Conservation (phyloP, 35 echinoderm and acorn worm genomes). For the Ptychodera flava region DNA sequence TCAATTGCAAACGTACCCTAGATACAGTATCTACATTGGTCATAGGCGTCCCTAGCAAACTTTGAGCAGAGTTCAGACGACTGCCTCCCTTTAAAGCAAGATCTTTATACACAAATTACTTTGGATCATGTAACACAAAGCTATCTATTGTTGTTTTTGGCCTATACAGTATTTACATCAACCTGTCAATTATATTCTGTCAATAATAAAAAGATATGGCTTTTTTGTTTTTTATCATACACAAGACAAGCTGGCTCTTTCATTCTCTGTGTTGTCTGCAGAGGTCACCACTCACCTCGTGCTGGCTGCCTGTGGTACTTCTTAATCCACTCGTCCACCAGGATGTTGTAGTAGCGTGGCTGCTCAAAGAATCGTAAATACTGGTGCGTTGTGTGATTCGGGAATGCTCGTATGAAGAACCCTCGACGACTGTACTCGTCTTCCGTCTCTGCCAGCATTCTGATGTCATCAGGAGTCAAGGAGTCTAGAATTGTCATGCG, state of each 20-base stretch:
- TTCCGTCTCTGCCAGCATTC: slow-evolving; percentile 58
- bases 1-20: no score
- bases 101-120: background rate
- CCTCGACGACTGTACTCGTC: slow-evolving; percentile 81
- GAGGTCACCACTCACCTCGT: slow-evolving; percentile 78
- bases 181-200: background rate
- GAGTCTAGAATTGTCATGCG: slow-evolving; percentile 79
- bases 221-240: background rate
- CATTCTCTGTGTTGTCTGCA: no score
- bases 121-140: background rate
- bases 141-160: background rate
- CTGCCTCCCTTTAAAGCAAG: no score
- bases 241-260: no score
- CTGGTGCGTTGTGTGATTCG: slow-evolving; percentile 42
- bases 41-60: no score
- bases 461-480: slow-evolving; percentile 80
- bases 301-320: slow-evolving; percentile 67
- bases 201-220: background rate
- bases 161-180: background rate
- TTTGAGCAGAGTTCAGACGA: no score
- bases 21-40: no score
- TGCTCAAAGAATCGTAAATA: slow-evolving; percentile 79
- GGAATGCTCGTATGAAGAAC: slow-evolving; percentile 64
- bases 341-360: slow-evolving; percentile 81
- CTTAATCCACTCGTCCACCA: slow-evolving; percentile 76